Evolutionary conservation across 2,888 invertebrate species (phyloP), one percentile per base, ranked within the genome.

Genomic region (Drosophila bunnanda): DNA sequence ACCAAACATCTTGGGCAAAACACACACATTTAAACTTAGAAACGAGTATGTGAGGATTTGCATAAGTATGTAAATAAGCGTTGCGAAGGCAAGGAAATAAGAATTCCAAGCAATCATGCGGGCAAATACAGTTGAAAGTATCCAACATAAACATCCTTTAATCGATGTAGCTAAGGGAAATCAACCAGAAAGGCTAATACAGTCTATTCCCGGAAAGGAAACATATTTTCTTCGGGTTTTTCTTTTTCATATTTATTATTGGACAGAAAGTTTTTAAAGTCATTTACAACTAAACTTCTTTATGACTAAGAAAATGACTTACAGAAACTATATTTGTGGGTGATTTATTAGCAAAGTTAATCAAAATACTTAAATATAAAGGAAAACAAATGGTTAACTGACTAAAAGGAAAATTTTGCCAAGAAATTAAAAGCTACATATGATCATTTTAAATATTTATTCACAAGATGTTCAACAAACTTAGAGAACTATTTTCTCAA

Each of bases 51-150:
- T 71, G 38, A 30, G 25, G 34, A 52, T 56, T 62, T 71, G 52
- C 54, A 72, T 72, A 70, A 61, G 71, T 61, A 55, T 55, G 71
- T 61, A 70, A 70, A 70, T 61, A 71, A 43, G 59, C 48, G 56
- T 48, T 66, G 67, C 32, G n/a, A 65, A 30, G 36, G 15, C 25
- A 17, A 28, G 28, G 15, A 44, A 46, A 60, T 52, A 52, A 22
- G 54, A 38, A 66, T 32, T 30, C 25, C 38, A 20, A 7, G 54
- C 44, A 54, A 67, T 55, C 55, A 67, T 38, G 28, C 15, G n/a
- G 34, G 12, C 41, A 52, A n/a, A 15, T 30, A 65, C 64, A 50
- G 62, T 50, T 13, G 34, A 28, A n/a, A 13, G 3, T 61, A 28
- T 4, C 34, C 34, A 41, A 12, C 25, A 13, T 41, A 20, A 62